Percentiles rank a stretch among this genome's conserved stretches.
These are phyloP conservation scores for Blastobasis lacticolella DNA, from an alignment of 2,888 invertebrate species.

Conservation along the genomic window DNA sequence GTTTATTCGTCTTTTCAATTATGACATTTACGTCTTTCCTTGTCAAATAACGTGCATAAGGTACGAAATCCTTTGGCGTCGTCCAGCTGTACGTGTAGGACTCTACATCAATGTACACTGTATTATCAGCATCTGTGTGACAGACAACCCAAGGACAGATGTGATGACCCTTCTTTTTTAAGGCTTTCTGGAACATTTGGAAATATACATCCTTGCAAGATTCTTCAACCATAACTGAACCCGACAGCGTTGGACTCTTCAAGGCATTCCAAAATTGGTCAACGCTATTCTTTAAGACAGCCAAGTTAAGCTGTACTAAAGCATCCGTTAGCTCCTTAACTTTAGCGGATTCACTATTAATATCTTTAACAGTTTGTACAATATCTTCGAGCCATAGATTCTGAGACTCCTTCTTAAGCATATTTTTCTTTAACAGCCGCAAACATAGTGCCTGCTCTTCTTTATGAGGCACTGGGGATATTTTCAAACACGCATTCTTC, in stretches of 20 bases:
- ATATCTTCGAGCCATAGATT: conserved; percentile 77
- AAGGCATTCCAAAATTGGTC: conserved; percentile 53
- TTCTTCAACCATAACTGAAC: conserved; percentile 35
- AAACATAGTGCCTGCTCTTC: conserved; percentile 70
- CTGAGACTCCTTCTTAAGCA: conserved; percentile 68
- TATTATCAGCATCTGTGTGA: conserved; percentile 65
- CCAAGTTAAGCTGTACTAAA: conserved; percentile 56
- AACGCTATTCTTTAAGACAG: conserved; percentile 52
- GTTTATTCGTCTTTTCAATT: conserved; percentile 60
- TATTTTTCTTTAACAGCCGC: conserved; percentile 63
- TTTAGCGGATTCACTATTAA: conserved; percentile 60
- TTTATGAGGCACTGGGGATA: conserved; percentile 49
- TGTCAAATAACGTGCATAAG: conserved; percentile 60
- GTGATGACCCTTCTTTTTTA: conserved; percentile 57
- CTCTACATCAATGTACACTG: conserved; percentile 69
- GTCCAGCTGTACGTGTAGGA: conserved; percentile 68
- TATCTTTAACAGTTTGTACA: conserved; percentile 57
- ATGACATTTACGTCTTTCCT: conserved; percentile 54
- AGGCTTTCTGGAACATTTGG: conserved; percentile 59
- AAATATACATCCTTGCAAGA: conserved; percentile 61
- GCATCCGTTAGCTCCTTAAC: conserved; percentile 63
- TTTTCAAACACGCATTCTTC: conserved; percentile 59
- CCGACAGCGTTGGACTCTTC: conserved; percentile 35
- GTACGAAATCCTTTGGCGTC: conserved; percentile 66
- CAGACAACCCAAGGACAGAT: conserved; percentile 69